Percentiles rank a stretch among this genome's conserved stretches.
These are phyloP conservation scores for Trilocha varians DNA, from an alignment of 2,888 invertebrate species.

Conservation along the genomic window DNA sequence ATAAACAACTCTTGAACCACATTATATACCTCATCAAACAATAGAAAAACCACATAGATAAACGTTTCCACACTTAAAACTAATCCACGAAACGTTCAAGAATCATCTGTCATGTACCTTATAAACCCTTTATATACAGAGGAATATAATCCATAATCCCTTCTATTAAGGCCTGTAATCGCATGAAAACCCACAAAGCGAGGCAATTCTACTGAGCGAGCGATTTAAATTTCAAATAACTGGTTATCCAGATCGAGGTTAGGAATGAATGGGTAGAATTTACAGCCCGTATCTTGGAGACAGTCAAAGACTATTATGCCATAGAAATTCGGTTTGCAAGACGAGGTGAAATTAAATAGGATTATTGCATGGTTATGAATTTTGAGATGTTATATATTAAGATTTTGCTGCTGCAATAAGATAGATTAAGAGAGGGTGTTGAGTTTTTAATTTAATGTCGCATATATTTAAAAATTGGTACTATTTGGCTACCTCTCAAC, in stretches of 20 bases:
- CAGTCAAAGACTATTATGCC: not conserved
- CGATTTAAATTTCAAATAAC: conserved; percentile 68
- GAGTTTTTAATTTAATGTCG: too few species aligned
- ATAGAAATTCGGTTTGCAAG: not conserved
- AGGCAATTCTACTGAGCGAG: conserved; percentile 37
- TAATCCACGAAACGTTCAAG: conserved; percentile 6
- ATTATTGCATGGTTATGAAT: too few species aligned
- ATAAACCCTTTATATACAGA: conserved; percentile 5
- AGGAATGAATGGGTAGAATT: conserved; percentile 12
- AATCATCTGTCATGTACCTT: conserved; percentile 26
- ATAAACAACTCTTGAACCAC: too few species aligned
- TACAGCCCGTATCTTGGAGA: conserved; percentile 3
- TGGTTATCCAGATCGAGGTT: conserved; percentile 56
- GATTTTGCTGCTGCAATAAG: too few species aligned
- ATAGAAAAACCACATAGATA: too few species aligned
- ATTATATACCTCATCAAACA: too few species aligned
- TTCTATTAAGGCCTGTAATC: not conserved
- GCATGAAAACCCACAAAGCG: conserved; percentile 11
- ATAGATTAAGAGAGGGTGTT: too few species aligned
- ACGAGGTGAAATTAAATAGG: not conserved
- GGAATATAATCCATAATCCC: conserved; percentile 11
- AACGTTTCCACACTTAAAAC: not conserved
- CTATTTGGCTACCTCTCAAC: too few species aligned
- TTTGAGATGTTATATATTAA: too few species aligned
- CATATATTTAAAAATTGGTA: too few species aligned